Conservation (phyloP, 2,888 invertebrate species). For the Acleris cristana region DNA sequence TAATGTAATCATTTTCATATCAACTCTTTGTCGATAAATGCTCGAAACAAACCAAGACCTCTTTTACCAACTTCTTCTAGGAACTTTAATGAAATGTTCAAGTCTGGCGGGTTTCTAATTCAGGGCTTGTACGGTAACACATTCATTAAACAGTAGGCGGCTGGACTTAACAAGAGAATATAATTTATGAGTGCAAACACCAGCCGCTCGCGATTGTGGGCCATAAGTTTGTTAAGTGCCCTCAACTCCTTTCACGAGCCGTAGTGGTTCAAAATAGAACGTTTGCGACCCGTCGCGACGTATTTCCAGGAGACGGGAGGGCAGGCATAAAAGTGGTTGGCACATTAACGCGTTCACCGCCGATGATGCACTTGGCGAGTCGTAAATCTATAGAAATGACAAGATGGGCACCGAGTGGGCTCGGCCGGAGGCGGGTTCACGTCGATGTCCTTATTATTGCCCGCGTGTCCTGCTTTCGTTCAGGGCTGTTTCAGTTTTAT, state of each 20-base stretch:
- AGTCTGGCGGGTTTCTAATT: not conserved
- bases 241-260: constrained; percentile 41
- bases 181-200: constrained; percentile 37
- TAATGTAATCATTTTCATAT: too few relatives aligned
- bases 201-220: constrained; percentile 28
- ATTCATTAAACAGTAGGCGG: constrained; percentile 15
- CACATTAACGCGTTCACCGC: constrained; percentile 2
- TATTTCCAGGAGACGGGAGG: constrained; percentile 71
- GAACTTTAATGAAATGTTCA: too few relatives aligned
- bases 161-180: constrained; percentile 11
- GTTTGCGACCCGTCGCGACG: constrained; percentile 59
- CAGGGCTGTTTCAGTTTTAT: constrained; percentile 54
- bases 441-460: constrained; percentile 43
- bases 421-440: constrained; percentile 49
- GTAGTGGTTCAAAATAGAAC: constrained; percentile 66
- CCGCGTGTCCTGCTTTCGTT: constrained; percentile 47
- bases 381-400: too few relatives aligned
- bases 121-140: not conserved
- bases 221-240: constrained; percentile 40
- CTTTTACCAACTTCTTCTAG: too few relatives aligned
- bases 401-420: not conserved
- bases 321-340: constrained; percentile 64
- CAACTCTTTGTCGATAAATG: too few relatives aligned
- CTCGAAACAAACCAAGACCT: too few relatives aligned
- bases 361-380: too few relatives aligned